Evolutionary conservation across 1,140 invertebrate species (phyloP).

Genomic region (Hylaeus anthracinus): DNA sequence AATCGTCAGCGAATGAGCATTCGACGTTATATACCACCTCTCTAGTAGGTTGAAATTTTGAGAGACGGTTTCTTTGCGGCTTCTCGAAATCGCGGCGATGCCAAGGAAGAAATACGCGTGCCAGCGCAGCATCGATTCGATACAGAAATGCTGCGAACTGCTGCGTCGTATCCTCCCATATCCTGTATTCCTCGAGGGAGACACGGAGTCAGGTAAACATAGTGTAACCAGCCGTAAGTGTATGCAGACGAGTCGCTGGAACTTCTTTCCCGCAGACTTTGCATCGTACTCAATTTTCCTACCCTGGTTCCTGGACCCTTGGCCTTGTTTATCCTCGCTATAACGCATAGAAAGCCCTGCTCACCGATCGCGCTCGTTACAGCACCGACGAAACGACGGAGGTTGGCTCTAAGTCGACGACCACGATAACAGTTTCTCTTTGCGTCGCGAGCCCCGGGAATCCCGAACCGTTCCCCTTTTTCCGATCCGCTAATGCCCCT

Average conservation of each 20-base stretch:
- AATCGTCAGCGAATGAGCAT: too few relatives aligned
- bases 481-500: not conserved
- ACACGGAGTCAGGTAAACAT: slow-evolving; percentile 34
- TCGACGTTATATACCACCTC: too few relatives aligned
- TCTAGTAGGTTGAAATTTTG: not conserved
- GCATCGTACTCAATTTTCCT: slow-evolving; percentile 32
- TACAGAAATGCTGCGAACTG: slow-evolving; percentile 11
- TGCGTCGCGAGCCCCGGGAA: not conserved
- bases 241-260: slow-evolving; percentile 5
- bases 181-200: slow-evolving; percentile 12
- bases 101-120: not conserved
- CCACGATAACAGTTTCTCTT: slow-evolving; percentile 24
- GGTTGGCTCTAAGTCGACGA: not conserved
- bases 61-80: not conserved
- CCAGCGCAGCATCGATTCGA: not conserved
- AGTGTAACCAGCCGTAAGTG: slow-evolving; percentile 30
- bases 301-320: not conserved
- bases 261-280: slow-evolving; percentile 4
- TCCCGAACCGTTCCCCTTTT: not conserved
- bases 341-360: slow-evolving; percentile 25
- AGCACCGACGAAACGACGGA: not conserved
- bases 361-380: slow-evolving; percentile 29
- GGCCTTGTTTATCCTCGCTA: not conserved
- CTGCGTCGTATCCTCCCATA: slow-evolving; percentile 1
- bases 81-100: too few relatives aligned